Conservation (phyloP, 2,113 vertebrate genomes). For the Gasterosteus aculeatus region DNA sequence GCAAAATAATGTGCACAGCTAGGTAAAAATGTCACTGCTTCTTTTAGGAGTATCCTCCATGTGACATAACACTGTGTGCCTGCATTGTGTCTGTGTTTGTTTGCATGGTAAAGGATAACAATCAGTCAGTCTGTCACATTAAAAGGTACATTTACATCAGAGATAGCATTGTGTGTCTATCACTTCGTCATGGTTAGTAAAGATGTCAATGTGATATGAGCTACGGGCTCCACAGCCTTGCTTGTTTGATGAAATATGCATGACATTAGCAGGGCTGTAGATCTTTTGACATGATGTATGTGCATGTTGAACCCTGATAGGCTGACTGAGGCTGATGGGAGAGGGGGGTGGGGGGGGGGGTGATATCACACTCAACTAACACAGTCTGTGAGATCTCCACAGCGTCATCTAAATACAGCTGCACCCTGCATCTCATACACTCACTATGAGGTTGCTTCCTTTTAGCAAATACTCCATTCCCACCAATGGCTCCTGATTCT, state of each 20-base stretch:
- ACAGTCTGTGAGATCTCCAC: constrained; percentile 2
- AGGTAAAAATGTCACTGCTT: not conserved
- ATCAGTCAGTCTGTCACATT: constrained; percentile 23
- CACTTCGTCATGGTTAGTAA: constrained; percentile 52
- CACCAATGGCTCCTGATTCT: not conserved
- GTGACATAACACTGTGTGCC: not conserved
- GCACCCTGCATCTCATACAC: not conserved
- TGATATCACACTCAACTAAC: constrained; percentile 12
- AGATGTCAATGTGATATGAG: constrained; percentile 59
- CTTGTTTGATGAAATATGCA: constrained; percentile 74
- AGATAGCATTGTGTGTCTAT: constrained; percentile 35
- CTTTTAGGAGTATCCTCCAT: not conserved
- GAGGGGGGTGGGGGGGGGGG: not conserved
- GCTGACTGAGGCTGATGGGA: not conserved
- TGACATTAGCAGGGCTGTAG: constrained; percentile 49
- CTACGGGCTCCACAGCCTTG: constrained; percentile 38
- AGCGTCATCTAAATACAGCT: constrained; percentile 20
- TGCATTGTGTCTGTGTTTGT: constrained; percentile 3
- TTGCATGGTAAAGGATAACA: constrained; percentile 13
- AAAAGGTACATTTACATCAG: constrained; percentile 21
- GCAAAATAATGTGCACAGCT: constrained; percentile 7
- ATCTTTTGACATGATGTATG: constrained; percentile 33
- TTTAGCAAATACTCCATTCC: not conserved
- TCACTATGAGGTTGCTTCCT: not conserved
- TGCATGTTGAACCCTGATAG: not conserved